A percentile compares a stretch with the other conserved stretches of the same genome.
phyloP scores from a whole-genome alignment of 1,140 invertebrate genomes.

The Drosophila pseudoobscura region DNA sequence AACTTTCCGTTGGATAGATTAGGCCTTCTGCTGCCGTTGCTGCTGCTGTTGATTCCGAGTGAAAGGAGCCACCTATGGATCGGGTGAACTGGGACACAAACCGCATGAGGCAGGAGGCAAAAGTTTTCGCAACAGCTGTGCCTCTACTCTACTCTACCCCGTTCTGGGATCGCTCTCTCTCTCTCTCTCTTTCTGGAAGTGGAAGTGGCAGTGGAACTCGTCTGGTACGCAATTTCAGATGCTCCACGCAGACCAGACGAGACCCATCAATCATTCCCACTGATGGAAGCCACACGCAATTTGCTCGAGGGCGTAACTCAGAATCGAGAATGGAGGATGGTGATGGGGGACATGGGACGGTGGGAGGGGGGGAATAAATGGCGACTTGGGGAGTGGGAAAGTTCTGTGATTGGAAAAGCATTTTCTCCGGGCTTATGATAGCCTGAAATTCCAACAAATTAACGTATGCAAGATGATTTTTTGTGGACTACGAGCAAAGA shows the following conservation, averaged over 20 bases:
- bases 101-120: constrained; percentile 4
- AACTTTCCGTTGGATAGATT: constrained; percentile 32
- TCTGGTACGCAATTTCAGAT: not conserved
- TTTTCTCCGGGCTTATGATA: not conserved
- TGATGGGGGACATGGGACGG: constrained; percentile 15
- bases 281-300: constrained; percentile 54
- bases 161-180: not conserved
- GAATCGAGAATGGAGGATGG: constrained; percentile 36
- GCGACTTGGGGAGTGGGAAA: not conserved
- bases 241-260: too few relatives aligned
- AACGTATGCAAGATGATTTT: too few relatives aligned
- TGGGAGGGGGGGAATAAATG: constrained; percentile 8
- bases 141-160: not conserved
- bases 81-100: too few relatives aligned
- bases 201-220: constrained; percentile 16
- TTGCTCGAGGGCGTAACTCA: constrained; percentile 47
- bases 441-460: not conserved
- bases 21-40: constrained; percentile 29
- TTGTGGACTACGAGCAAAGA: too few relatives aligned
- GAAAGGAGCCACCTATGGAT: constrained; percentile 29
- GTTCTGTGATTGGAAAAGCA: constrained; percentile 38
- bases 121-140: constrained; percentile 45
- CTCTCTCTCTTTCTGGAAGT: constrained; percentile 4
- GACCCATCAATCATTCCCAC: constrained; percentile 46
- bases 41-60: constrained; percentile 17